These are phyloP conservation scores for Fulmarus glacialis DNA, from an alignment of 2,113 vertebrate genomes.

Conservation along the genomic window DNA sequence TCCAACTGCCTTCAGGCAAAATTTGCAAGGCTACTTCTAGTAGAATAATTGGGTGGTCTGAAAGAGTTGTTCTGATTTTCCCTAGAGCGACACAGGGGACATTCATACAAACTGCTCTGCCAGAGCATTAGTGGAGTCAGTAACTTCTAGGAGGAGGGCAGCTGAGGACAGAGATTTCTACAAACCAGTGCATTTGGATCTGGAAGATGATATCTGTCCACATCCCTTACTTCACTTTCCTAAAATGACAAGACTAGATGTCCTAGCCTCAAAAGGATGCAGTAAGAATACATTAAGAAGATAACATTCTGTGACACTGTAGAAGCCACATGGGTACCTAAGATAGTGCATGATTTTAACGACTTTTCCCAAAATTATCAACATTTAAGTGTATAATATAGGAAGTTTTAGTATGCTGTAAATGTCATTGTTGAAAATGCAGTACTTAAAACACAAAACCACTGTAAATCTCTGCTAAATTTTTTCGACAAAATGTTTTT, in stretches of 20 bases:
- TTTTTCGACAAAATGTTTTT: neutral
- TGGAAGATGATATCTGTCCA: neutral
- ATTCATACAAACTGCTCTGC: neutral
- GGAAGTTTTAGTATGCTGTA: neutral
- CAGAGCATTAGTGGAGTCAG: neutral
- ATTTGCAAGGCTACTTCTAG: neutral
- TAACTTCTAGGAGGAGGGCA: neutral
- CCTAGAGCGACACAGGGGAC: neutral
- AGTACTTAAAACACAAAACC: neutral
- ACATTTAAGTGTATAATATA: neutral
- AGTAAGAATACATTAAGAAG: neutral
- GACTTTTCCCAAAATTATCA: neutral
- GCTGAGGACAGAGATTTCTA: conserved; percentile 3
- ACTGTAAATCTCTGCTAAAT: neutral
- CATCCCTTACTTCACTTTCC: neutral
- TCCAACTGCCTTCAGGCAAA: neutral
- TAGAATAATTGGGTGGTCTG: neutral
- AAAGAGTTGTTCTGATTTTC: conserved; percentile 1
- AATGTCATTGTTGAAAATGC: neutral
- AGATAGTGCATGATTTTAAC: neutral
- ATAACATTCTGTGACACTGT: neutral
- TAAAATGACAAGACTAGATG: neutral
- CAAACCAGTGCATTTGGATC: neutral
- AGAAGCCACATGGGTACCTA: neutral
- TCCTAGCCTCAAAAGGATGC: neutral